A percentile compares a stretch with the other conserved stretches of the same genome.
phyloP scores from a whole-genome alignment of 2,113 vertebrate species.

The Tetrao urogallus region DNA sequence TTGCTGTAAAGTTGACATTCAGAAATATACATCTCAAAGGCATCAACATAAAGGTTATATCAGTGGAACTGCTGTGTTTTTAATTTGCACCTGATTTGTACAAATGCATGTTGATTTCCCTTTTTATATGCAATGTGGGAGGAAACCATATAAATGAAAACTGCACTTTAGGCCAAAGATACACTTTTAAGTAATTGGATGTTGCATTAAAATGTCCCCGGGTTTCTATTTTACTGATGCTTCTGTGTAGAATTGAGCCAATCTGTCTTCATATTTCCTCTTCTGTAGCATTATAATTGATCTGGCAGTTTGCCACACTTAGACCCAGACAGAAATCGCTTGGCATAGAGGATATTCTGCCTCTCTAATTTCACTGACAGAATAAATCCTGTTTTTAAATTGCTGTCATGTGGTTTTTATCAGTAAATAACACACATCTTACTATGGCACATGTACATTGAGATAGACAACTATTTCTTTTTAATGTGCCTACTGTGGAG shows the following conservation, averaged over 20 bases:
- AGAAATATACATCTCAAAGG: neutral
- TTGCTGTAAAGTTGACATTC: neutral
- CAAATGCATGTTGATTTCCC: neutral
- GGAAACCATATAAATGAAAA: constrained; percentile 35
- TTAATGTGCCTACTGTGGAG: constrained; percentile 16
- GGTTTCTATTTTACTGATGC: constrained; percentile 71
- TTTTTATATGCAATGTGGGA: constrained; percentile 7
- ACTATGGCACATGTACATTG: constrained; percentile 55
- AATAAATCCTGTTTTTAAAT: constrained; percentile 68
- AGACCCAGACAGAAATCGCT: constrained; percentile 62
- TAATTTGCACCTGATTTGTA: constrained; percentile 10
- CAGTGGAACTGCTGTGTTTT: neutral
- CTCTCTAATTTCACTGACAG: constrained; percentile 78
- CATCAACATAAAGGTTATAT: neutral
- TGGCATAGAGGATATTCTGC: constrained; percentile 66
- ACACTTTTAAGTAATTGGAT: constrained; percentile 73
- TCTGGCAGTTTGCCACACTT: constrained; percentile 69
- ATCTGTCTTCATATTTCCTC: constrained; percentile 80
- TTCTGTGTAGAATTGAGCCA: constrained; percentile 76
- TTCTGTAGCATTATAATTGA: constrained; percentile 74
- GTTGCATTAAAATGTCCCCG: constrained; percentile 70
- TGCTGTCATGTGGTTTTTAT: constrained; percentile 73
- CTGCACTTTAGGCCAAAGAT: neutral
- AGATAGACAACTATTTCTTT: constrained; percentile 67
- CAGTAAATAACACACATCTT: constrained; percentile 78